A percentile compares a stretch with the other conserved stretches of the same genome.
These are phyloP conservation scores for Microtus ochrogaster DNA, from an alignment of 2,113 vertebrate genomes.

Conservation along the genomic window DNA sequence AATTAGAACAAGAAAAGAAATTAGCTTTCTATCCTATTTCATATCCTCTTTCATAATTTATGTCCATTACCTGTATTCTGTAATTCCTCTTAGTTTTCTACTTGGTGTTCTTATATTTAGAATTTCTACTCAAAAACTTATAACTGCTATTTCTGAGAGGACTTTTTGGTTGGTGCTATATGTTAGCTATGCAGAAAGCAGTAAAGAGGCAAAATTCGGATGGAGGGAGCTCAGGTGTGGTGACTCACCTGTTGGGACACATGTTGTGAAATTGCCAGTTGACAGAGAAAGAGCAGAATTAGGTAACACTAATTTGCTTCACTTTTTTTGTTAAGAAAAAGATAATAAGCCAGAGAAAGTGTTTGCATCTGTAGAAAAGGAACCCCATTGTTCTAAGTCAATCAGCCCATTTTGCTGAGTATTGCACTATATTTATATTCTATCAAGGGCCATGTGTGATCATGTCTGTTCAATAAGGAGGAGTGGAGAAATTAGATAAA, in stretches of 20 bases:
- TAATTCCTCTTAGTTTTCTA: not conserved
- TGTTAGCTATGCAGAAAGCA: not conserved
- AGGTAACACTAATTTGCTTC: not conserved
- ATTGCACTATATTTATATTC: not conserved
- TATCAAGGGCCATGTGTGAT: not conserved
- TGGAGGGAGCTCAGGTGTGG: not conserved
- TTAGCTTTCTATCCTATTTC: not conserved
- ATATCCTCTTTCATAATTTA: too few relatives aligned
- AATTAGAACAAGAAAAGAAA: not conserved
- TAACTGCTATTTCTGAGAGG: not conserved
- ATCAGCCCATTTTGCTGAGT: constrained; percentile 19
- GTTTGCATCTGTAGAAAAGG: not conserved
- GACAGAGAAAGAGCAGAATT: not conserved
- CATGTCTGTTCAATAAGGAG: not conserved
- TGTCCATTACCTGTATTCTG: not conserved
- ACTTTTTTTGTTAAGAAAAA: not conserved
- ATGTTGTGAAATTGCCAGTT: not conserved
- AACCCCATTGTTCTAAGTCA: not conserved
- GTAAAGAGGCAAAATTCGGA: not conserved
- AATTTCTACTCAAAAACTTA: not conserved
- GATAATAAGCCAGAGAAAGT: not conserved
- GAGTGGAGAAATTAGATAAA: not conserved
- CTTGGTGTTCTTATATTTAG: not conserved
- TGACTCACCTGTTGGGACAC: not conserved
- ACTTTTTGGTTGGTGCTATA: not conserved